Evolutionary conservation across 2,797 vertebrate genomes (phyloP).

Genomic region (Trichosurus vulpecula): DNA sequence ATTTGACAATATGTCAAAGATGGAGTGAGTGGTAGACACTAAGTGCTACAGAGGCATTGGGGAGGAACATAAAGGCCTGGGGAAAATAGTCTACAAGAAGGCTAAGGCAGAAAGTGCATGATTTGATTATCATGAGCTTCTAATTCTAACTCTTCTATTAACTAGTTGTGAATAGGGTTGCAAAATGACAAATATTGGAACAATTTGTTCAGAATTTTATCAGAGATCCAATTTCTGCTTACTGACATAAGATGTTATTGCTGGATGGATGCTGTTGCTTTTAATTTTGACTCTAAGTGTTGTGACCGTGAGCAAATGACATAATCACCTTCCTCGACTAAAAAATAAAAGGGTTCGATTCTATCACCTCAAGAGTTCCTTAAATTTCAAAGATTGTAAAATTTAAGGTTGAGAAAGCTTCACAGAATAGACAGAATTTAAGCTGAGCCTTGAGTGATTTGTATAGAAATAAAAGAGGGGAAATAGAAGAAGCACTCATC

Average conservation of each 20-base stretch:
- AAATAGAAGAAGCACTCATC: too few species aligned
- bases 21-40: neutral
- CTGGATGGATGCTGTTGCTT: neutral
- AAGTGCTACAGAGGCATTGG: neutral
- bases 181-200: neutral
- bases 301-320: neutral
- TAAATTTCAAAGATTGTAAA: neutral
- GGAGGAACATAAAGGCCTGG: neutral
- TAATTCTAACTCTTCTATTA: neutral
- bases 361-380: neutral
- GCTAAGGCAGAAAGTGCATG: neutral
- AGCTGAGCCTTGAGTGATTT: neutral
- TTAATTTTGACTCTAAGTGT: neutral
- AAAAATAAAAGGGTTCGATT: neutral
- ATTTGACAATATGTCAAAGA: neutral
- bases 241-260: neutral
- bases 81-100: neutral
- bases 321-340: neutral
- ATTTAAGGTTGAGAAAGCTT: neutral
- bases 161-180: neutral
- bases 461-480: neutral
- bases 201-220: neutral
- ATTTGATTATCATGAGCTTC: neutral
- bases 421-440: neutral
- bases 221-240: neutral